Conservation (phyloP, 2,888 invertebrate species). For the Drosophila formosana region DNA sequence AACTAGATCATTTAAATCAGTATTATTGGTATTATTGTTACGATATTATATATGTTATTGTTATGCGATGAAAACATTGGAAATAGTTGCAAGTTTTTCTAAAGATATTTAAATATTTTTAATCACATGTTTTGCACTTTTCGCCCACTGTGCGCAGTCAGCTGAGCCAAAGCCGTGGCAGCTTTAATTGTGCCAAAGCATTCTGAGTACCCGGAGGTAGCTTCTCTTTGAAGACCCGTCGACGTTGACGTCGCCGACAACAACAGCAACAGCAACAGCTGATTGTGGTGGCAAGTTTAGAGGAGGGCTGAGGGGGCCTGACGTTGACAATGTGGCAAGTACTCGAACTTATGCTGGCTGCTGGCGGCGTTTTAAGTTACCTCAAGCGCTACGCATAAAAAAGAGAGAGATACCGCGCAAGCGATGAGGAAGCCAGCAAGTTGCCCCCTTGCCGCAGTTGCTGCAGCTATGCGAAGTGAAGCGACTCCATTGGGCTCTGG, state of each 20-base stretch:
- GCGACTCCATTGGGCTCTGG: slow-evolving; percentile 38
- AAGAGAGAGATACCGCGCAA: slow-evolving; percentile 28
- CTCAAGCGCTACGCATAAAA: slow-evolving; percentile 63
- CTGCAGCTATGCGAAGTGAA: slow-evolving; percentile 46
- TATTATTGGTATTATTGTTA: no score
- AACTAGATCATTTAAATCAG: no score
- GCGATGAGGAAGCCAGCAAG: slow-evolving; percentile 39
- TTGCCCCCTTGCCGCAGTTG: background rate
- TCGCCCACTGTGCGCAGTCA: slow-evolving; percentile 48
- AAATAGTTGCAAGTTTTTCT: no score
- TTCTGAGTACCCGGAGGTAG: slow-evolving; percentile 74
- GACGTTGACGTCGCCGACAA: background rate
- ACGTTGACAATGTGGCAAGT: slow-evolving; percentile 69
- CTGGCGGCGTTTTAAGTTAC: slow-evolving; percentile 74
- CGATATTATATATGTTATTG: no score
- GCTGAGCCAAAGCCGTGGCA: slow-evolving; percentile 42
- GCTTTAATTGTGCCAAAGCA: slow-evolving; percentile 77
- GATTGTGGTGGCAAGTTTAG: slow-evolving; percentile 46
- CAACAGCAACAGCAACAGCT: slow-evolving; percentile 62
- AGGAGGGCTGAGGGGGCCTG: slow-evolving; percentile 29
- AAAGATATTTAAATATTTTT: no score
- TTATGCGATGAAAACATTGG: no score
- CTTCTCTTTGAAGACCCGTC: slow-evolving; percentile 59
- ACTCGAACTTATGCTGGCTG: slow-evolving; percentile 60
- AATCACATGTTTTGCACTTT: background rate